phyloP scores from a whole-genome alignment of 53 echinoderm and acorn worm genomes.

The Patiria pectinifera region DNA sequence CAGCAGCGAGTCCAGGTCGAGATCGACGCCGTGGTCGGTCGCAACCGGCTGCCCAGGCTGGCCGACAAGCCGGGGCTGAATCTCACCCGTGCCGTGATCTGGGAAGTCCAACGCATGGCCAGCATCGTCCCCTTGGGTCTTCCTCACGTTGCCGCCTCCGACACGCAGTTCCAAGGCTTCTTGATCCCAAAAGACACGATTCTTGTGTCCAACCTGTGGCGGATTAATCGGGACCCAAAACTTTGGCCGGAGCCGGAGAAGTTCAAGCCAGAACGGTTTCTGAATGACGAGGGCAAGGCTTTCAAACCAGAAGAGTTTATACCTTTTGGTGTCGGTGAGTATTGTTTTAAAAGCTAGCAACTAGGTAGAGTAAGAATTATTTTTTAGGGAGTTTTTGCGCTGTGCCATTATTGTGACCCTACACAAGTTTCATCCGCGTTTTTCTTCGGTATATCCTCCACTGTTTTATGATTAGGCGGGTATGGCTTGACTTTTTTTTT shows the following conservation, averaged over 20 bases:
- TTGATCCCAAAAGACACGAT: conserved; percentile 46
- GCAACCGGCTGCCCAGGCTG: conserved; percentile 12
- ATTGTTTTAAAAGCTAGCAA: not conserved
- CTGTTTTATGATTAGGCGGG: too few relatives aligned
- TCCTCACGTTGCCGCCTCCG: conserved; percentile 30
- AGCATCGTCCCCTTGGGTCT: conserved; percentile 35
- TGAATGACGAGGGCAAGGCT: conserved; percentile 53
- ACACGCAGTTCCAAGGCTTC: conserved; percentile 33
- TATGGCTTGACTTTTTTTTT: too few relatives aligned
- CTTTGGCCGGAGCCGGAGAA: conserved; percentile 49
- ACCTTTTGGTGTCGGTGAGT: conserved; percentile 50
- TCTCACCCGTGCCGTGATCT: conserved; percentile 44
- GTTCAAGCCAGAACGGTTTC: conserved; percentile 64
- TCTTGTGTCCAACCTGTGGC: conserved; percentile 61
- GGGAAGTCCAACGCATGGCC: conserved; percentile 45
- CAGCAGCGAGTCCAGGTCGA: conserved; percentile 9
- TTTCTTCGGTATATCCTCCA: too few relatives aligned
- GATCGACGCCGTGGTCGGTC: conserved; percentile 19
- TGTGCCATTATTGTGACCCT: too few relatives aligned
- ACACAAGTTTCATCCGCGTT: too few relatives aligned
- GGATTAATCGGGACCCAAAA: conserved; percentile 40
- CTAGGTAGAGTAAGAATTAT: not conserved
- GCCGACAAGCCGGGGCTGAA: conserved; percentile 15
- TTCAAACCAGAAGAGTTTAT: conserved; percentile 47
- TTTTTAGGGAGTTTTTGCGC: too few relatives aligned